phyloP scores from a whole-genome alignment of 1,140 invertebrate species.

The Diplogasteroides magnus region DNA sequence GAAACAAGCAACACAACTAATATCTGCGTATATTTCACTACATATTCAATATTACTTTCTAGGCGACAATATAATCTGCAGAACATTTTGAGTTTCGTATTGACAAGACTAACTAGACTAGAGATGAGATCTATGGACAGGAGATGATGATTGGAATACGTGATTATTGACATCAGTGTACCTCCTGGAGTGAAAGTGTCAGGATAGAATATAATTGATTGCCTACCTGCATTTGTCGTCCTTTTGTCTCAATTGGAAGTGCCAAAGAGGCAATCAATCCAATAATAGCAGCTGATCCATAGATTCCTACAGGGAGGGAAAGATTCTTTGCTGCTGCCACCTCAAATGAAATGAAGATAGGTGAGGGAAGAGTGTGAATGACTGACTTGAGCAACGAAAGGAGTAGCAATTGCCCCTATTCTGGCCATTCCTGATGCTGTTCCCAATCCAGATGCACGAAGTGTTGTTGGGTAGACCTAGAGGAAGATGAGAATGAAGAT shows the following conservation, averaged over 20 bases:
- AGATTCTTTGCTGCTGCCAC: constrained; percentile 72
- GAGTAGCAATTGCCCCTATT: constrained; percentile 83
- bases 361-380: neutral
- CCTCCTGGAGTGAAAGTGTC: no score
- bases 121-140: constrained; percentile 23
- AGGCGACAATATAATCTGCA: no score
- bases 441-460: constrained; percentile 78
- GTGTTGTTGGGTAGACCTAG: constrained; percentile 77
- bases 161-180: no score
- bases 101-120: no score
- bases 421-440: constrained; percentile 82
- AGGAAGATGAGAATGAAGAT: constrained; percentile 28
- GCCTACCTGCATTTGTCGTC: constrained; percentile 55
- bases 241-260: constrained; percentile 74
- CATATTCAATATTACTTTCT: no score
- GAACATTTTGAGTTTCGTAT: no score
- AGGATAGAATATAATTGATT: neutral
- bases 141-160: constrained; percentile 15
- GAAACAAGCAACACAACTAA: no score
- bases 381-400: constrained; percentile 74
- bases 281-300: constrained; percentile 68
- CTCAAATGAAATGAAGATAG: constrained; percentile 1
- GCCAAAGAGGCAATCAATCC: constrained; percentile 70
- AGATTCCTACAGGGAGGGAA: constrained; percentile 68
- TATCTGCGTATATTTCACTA: no score